Percentiles rank a stretch among this genome's conserved stretches.
Evolutionary conservation across 1,140 invertebrate species (phyloP).

Genomic region (Lordiphosa mommai): DNA sequence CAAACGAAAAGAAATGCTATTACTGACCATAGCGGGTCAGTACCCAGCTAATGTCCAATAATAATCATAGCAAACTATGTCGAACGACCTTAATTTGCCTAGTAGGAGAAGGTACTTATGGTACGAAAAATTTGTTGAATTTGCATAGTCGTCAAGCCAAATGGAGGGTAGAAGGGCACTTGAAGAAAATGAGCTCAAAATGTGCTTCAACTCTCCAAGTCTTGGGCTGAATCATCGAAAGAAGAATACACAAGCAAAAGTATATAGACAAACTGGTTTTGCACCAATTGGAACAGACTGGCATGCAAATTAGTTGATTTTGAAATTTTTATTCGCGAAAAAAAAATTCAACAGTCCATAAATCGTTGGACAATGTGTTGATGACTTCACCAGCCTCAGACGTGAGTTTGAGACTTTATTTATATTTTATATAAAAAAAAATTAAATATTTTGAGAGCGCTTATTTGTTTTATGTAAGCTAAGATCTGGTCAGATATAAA

Average conservation of each 20-base stretch:
- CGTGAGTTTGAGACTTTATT: conserved; percentile 41
- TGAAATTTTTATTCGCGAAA: conserved; percentile 57
- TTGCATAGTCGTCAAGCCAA: conserved; percentile 25
- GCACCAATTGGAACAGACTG: conserved; percentile 32
- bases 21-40: conserved; percentile 57
- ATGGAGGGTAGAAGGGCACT: conserved; percentile 13
- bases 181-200: conserved; percentile 27
- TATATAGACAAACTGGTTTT: conserved; percentile 58
- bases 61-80: conserved; percentile 66
- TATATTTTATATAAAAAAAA: conserved; percentile 10
- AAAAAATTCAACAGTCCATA: conserved; percentile 26
- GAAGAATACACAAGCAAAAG: conserved; percentile 33
- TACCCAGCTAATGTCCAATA: conserved; percentile 50
- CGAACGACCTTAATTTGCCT: conserved; percentile 60
- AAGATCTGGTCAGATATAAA: conserved; percentile 16
- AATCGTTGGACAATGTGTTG: conserved; percentile 46
- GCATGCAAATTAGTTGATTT: conserved; percentile 72
- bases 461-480: conserved; percentile 25
- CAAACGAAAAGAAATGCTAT: conserved; percentile 64
- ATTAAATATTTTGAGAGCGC: conserved; percentile 13
- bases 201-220: conserved; percentile 9
- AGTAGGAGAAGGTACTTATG: conserved; percentile 1
- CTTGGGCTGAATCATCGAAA: conserved; percentile 24
- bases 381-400: conserved; percentile 61
- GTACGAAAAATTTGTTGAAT: conserved; percentile 10